phyloP scores from a whole-genome alignment of 2,113 vertebrate species.

The Melanocharis versteri region DNA sequence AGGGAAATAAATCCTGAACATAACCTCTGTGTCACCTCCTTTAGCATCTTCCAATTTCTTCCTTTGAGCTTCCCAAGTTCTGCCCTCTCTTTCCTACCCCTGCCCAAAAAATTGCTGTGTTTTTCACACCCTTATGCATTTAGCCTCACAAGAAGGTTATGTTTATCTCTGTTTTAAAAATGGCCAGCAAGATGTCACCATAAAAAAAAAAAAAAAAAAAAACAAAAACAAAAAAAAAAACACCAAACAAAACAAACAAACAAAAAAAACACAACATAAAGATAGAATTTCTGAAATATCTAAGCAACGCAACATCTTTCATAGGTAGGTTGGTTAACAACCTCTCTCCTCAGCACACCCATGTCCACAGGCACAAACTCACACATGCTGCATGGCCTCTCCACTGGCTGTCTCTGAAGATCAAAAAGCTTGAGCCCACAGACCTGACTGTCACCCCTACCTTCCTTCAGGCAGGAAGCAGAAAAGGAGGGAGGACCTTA shows the following conservation, averaged over 20 bases:
- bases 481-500: neutral
- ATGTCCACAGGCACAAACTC: neutral
- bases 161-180: neutral
- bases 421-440: neutral
- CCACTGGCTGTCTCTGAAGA: neutral
- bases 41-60: neutral
- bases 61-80: neutral
- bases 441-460: neutral
- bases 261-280: neutral
- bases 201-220: neutral
- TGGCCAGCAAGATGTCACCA: neutral
- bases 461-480: neutral
- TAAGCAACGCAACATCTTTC: neutral
- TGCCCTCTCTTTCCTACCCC: neutral
- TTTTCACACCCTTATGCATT: neutral
- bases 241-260: too few relatives aligned
- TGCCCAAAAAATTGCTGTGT: neutral
- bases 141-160: neutral
- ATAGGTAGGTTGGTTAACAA: neutral
- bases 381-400: accelerated
- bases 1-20: neutral
- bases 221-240: too few relatives aligned
- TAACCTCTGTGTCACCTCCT: neutral
- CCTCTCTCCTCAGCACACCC: neutral
- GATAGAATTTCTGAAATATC: neutral